phyloP scores from a whole-genome alignment of 1,140 invertebrate genomes.

The Yoshiicerus persimilis region DNA sequence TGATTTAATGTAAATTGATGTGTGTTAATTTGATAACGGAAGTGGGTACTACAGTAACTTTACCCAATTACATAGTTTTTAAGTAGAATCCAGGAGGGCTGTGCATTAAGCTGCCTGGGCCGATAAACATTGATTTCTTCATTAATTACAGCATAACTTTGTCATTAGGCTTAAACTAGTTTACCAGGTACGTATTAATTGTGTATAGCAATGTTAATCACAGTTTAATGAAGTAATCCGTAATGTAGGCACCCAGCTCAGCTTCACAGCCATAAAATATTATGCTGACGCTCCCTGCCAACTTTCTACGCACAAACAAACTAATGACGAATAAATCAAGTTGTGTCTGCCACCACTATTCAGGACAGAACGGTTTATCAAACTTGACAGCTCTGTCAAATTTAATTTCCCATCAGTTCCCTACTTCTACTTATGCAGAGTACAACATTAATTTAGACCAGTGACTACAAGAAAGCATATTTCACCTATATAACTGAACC shows the following conservation, averaged over 20 bases:
- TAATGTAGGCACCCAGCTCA: background rate
- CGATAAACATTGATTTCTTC: background rate
- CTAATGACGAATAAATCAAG: background rate
- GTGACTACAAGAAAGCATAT: no score
- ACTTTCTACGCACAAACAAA: background rate
- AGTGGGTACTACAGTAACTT: background rate
- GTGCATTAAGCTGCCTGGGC: background rate
- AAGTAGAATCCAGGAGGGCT: background rate
- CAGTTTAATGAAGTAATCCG: background rate
- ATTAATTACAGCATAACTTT: background rate
- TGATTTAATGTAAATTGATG: background rate
- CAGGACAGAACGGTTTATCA: background rate
- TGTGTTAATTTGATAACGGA: background rate
- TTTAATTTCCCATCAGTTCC: background rate
- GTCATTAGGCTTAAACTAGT: background rate
- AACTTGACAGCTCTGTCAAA: background rate
- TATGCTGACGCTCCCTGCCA: background rate
- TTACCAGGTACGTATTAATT: background rate
- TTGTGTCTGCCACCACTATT: background rate
- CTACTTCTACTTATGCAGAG: background rate
- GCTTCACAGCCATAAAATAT: background rate
- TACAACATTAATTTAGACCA: background rate
- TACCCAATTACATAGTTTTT: background rate
- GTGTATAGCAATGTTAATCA: background rate
- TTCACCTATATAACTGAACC: no score